Base-by-base conservation (phyloP, 1,140 invertebrate species). In the Pristionchus pacificus region DNA sequence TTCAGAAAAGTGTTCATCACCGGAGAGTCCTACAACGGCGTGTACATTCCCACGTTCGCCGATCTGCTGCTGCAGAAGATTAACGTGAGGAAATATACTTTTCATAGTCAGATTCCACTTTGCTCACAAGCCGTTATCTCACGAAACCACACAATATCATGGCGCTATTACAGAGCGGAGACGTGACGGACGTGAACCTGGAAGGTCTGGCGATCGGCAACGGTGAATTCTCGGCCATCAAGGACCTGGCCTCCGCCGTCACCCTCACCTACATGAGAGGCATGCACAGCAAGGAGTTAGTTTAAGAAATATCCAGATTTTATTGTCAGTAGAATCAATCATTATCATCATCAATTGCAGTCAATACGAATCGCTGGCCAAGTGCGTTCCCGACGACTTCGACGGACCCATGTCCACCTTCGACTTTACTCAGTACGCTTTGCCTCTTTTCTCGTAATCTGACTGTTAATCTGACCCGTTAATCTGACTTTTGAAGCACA, bases 31-130 rank as follows among this genome's bases (percentile, higher is more conserved):
- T 86, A 86, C 74, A 85, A 74, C 24, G 85, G 85, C n/a, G 77
- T 86, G 55, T 85, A 85, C 61, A 72, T 86, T 49, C 85, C 85
- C n/a, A 88, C 87, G 2, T 74, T 88, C 31, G 81, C 86, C 14
- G 79, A 84, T 13, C 78, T 83, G 32, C 77, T 87, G 1, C 70
- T 87, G 14, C 24, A 65, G 3, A 70, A 71, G 32, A 76, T 76
- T 38, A 65, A 76, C 6, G 38, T 49, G 19, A 10, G 38, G n/a
- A n/a, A n/a, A n/a, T n/a, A n/a, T n/a, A n/a, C 6, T 49, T 0
- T 25, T 24, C 19, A 10, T 27, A 0, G 59, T 27, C 27, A 2
- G n/a, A n/a, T n/a, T n/a, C n/a, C n/a, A n/a, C n/a, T n/a, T n/a
- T n/a, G n/a, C n/a, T n/a, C n/a, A n/a, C n/a, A n/a, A n/a, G n/a